Percentiles rank a stretch among this genome's conserved stretches.
Conservation (phyloP, 1,140 invertebrate genomes). For the Cyclargus thomasi region DNA sequence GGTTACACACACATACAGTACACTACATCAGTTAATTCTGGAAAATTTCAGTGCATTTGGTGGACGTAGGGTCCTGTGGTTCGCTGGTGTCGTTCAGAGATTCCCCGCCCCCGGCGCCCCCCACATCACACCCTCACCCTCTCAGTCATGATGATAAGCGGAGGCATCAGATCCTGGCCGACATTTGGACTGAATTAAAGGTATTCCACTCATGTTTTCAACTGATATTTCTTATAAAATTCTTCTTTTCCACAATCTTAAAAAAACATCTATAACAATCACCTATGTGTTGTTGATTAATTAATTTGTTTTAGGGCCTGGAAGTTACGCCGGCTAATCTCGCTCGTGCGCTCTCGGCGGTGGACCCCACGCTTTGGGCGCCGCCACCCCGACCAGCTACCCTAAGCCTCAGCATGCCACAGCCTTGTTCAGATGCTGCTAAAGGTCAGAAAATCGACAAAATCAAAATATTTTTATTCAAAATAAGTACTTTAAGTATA, state of each 20-base stretch:
- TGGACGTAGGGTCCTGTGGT: slow-evolving; percentile 63
- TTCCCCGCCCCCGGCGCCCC: slow-evolving; percentile 53
- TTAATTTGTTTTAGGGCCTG: slow-evolving; percentile 55
- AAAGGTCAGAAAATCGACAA: slow-evolving; percentile 3
- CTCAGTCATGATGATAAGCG: slow-evolving; percentile 77
- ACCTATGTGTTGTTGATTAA: neutral
- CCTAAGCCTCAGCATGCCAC: slow-evolving; percentile 78
- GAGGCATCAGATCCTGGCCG: slow-evolving; percentile 76
- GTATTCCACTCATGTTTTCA: slow-evolving; percentile 28
- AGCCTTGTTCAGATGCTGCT: slow-evolving; percentile 45
- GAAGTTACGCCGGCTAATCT: slow-evolving; percentile 77
- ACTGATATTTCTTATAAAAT: neutral
- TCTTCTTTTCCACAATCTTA: neutral
- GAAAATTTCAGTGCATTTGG: slow-evolving; percentile 51
- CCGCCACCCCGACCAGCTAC: slow-evolving; percentile 79
- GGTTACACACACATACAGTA: too few relatives aligned
- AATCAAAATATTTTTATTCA: too few relatives aligned
- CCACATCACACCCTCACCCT: slow-evolving; percentile 60
- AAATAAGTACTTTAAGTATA: too few relatives aligned
- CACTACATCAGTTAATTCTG: too few relatives aligned
- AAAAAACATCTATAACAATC: neutral
- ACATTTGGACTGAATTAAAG: slow-evolving; percentile 78
- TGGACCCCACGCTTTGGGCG: slow-evolving; percentile 79
- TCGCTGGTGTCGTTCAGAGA: slow-evolving; percentile 63
- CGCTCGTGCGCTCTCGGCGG: slow-evolving; percentile 74